Conservation (phyloP, 1,140 invertebrate genomes). For the Proales similis region DNA sequence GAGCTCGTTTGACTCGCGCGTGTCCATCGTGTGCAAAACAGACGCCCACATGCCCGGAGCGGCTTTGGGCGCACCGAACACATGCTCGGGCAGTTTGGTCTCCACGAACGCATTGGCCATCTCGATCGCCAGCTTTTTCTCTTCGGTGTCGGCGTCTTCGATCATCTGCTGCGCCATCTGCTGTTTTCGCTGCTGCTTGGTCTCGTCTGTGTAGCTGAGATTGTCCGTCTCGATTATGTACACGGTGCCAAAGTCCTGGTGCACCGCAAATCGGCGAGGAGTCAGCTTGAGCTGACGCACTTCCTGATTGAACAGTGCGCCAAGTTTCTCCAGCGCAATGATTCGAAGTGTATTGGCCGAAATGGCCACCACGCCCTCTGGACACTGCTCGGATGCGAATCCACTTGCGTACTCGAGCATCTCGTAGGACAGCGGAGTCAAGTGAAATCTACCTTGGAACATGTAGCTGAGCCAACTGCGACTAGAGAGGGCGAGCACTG, state of each 20-base stretch:
- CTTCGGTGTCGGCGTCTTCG: conserved; percentile 88
- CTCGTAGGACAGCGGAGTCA: conserved; percentile 91
- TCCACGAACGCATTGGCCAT: conserved; percentile 92
- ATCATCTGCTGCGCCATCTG: conserved; percentile 66
- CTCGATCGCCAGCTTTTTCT: conserved; percentile 85
- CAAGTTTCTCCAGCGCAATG: conserved; percentile 92
- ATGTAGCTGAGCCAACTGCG: conserved; percentile 96
- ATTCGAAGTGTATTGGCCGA: conserved; percentile 91
- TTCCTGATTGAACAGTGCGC: conserved; percentile 92
- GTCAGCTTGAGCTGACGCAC: conserved; percentile 74
- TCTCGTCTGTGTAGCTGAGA: conserved; percentile 94
- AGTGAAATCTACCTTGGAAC: conserved; percentile 82
- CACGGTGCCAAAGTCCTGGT: conserved; percentile 80
- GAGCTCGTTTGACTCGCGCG: conserved; percentile 74
- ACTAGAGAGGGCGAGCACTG: conserved; percentile 91
- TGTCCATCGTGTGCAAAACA: conserved; percentile 79
- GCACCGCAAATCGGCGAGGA: conserved; percentile 86
- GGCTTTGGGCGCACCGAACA: conserved; percentile 91
- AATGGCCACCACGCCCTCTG: conserved; percentile 97
- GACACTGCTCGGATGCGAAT: conserved; percentile 96
- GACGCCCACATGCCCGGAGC: conserved; percentile 95
- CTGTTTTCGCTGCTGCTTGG: conserved; percentile 78
- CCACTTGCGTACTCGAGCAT: conserved; percentile 93
- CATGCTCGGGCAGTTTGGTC: conserved; percentile 80
- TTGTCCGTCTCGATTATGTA: conserved; percentile 90